Conservation (phyloP, 2,888 invertebrate species). For the Pandemis corylana region DNA sequence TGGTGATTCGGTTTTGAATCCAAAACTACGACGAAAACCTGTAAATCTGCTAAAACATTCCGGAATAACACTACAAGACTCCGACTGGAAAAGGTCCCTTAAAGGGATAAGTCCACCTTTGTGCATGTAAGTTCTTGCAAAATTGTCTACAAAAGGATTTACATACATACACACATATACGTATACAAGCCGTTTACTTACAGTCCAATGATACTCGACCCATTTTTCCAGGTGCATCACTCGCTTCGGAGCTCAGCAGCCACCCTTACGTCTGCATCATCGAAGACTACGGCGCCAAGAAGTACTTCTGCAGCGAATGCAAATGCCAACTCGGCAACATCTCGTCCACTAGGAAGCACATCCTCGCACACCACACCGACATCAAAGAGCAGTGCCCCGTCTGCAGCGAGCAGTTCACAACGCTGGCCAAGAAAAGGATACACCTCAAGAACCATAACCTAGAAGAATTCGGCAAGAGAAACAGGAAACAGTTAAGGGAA, state of each 20-base stretch:
- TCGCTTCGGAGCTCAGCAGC: slow-evolving; percentile 5
- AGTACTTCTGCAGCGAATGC: slow-evolving; percentile 22
- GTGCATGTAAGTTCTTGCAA: too few species aligned
- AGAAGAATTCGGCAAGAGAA: slow-evolving; percentile 13
- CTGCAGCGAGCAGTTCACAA: slow-evolving; percentile 24
- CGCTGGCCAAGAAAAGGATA: neutral
- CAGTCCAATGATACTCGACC: neutral
- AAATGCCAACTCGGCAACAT: neutral
- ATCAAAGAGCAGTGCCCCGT: slow-evolving; percentile 21
- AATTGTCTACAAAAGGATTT: too few species aligned
- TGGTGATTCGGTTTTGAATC: too few species aligned
- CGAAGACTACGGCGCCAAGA: slow-evolving; percentile 2
- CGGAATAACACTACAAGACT: too few species aligned
- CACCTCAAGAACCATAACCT: slow-evolving; percentile 23
- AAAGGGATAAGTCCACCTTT: too few species aligned
- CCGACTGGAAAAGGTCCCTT: too few species aligned
- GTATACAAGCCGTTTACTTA: too few species aligned
- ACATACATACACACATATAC: too few species aligned
- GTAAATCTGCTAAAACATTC: too few species aligned
- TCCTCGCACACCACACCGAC: slow-evolving; percentile 3
- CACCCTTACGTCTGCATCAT: slow-evolving; percentile 8
- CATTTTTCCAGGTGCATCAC: slow-evolving; percentile 13
- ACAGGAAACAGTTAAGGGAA: neutral
- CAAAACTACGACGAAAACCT: too few species aligned
- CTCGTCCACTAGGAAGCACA: slow-evolving; percentile 11